Evolutionary conservation across 1,140 invertebrate genomes (phyloP), one percentile per base, ranked within the genome.

Genomic region (Caenorhabditis tropicalis): DNA sequence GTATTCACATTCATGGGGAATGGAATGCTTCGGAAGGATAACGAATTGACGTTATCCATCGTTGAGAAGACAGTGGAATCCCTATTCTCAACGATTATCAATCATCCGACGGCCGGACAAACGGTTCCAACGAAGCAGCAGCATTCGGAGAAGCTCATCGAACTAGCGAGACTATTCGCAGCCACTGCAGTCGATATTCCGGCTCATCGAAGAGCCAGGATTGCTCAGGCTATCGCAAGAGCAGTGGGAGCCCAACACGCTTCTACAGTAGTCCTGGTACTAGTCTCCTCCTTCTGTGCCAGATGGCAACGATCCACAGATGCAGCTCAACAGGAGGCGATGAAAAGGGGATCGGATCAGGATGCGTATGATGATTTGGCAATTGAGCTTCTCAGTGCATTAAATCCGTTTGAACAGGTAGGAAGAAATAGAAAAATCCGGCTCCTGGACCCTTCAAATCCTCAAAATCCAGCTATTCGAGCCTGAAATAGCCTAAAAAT

Each of bases 1-100:
- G 84, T 87, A 3, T 87, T 87, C 81, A 87, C 86, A 1, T 87
- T 87, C 43, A 87, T 87, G 86, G 86, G 86, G 24, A 48, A 65
- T 36, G 86, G 86, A 43, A 82, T 87, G 36, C 86, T 87, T 21
- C 43, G 81, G 21, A 87, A 83, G 27, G 86, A 87, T 58, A 87
- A 87, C 33, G 86, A 87, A n/a, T 49, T 87, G 21, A 87, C 86
- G 9, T 65, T 87, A 1, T 60, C 56, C 5, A 87, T 87, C 24
- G 81, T 87, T 19, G 86, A 87, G 58, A 60, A 85, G n/a, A 87
- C 86, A 5, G 46, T 87, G 15, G 74, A 85, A 39, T 81, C 84
- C 3, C 86, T 87, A 6, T 87, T 87, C 81, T n/a, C 46, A 1
- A 85, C 86, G 0, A 83, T 86, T 12, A 58, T 86, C 39, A 60